Percentiles rank a stretch among this genome's conserved stretches.
Conservation (phyloP, 2,113 vertebrate species). For the Micromys minutus region DNA sequence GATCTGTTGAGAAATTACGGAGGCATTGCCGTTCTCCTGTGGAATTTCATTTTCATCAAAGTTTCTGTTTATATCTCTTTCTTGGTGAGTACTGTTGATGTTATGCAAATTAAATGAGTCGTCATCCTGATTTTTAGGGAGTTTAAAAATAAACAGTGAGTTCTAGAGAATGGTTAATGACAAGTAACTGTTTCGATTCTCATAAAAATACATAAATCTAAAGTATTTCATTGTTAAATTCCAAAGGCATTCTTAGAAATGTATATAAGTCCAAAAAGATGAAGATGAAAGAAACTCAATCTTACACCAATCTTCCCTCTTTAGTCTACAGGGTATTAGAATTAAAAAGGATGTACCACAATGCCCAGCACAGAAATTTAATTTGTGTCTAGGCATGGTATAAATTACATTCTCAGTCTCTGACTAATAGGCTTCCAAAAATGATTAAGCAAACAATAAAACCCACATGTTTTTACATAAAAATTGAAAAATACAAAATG, state of each 20-base stretch:
- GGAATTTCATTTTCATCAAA: conserved; percentile 83
- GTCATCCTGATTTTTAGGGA: conserved; percentile 77
- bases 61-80: conserved; percentile 87
- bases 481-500: neutral
- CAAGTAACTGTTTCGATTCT: neutral
- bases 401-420: neutral
- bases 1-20: conserved; percentile 82
- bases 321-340: neutral
- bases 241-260: neutral
- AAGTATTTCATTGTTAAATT: neutral
- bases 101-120: conserved; percentile 85
- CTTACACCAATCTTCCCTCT: neutral
- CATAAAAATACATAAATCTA: neutral
- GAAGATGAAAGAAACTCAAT: neutral
- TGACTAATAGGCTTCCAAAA: neutral
- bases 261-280: conserved; percentile 1
- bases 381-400: neutral
- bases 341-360: neutral
- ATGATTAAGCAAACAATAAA: neutral
- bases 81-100: conserved; percentile 81
- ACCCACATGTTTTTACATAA: neutral
- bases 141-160: conserved; percentile 33
- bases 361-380: neutral
- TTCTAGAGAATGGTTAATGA: neutral
- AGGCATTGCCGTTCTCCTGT: conserved; percentile 84